A percentile compares a stretch with the other conserved stretches of the same genome.
phyloP scores from a whole-genome alignment of 2,113 vertebrate species.

The Odobenus rosmarus region DNA sequence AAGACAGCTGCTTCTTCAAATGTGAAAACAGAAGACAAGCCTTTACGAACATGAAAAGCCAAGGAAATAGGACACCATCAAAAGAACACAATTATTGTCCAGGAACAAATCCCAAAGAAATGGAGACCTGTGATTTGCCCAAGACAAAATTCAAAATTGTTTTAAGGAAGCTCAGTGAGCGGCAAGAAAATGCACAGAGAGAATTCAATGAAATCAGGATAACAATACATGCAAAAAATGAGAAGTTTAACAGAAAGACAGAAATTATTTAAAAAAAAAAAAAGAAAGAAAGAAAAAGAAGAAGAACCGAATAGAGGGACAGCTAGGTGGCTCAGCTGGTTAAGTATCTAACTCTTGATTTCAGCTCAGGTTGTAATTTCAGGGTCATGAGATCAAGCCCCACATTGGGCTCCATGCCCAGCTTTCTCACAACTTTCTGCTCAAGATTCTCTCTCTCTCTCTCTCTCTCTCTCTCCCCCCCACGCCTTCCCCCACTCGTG shows the following conservation, averaged over 20 bases:
- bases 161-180: neutral
- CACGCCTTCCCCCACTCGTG: neutral
- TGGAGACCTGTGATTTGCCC: neutral
- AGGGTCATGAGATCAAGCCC: neutral
- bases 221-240: neutral
- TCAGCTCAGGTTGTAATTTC: neutral
- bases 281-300: neutral
- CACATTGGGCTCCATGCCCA: neutral
- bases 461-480: neutral
- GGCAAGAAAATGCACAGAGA: neutral
- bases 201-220: neutral
- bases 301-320: neutral
- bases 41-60: neutral
- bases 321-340: neutral
- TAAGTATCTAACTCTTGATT: neutral
- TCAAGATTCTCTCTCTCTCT: neutral
- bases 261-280: neutral
- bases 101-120: neutral
- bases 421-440: neutral
- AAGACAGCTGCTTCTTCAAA: neutral
- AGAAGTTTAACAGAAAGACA: neutral
- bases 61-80: neutral
- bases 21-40: neutral
- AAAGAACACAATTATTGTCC: neutral
- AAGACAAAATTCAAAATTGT: neutral